These are phyloP conservation scores for Alfaro cultratus DNA, from an alignment of 2,797 vertebrate species.

Conservation along the genomic window DNA sequence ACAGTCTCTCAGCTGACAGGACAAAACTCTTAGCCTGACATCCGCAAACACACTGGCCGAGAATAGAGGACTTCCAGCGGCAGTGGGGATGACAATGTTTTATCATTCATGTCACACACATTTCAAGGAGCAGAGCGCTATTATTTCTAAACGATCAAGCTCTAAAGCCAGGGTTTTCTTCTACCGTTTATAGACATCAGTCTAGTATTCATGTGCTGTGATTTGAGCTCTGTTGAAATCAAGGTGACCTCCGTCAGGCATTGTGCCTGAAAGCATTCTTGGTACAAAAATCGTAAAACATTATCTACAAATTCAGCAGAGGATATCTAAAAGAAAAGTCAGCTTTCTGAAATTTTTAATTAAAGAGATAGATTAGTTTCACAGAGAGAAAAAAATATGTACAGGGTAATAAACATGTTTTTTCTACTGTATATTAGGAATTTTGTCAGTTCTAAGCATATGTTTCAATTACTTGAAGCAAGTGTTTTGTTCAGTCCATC, in stretches of 20 bases:
- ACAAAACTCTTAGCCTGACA: conserved; percentile 12
- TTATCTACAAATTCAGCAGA: background rate
- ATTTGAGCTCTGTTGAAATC: conserved; percentile 8
- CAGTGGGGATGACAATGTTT: background rate
- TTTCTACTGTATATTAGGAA: too few species aligned
- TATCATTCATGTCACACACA: background rate
- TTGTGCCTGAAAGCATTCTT: background rate
- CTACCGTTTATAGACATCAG: background rate
- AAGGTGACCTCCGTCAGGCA: background rate
- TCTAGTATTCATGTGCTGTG: background rate
- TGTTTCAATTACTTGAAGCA: too few species aligned
- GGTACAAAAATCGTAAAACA: background rate
- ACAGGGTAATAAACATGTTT: too few species aligned
- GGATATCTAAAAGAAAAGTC: background rate
- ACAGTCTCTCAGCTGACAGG: conserved; percentile 21
- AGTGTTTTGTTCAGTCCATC: too few species aligned
- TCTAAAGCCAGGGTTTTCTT: background rate
- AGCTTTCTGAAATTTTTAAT: too few species aligned
- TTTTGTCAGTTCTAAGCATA: too few species aligned
- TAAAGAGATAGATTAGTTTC: background rate
- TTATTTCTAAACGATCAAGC: background rate
- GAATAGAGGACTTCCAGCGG: background rate
- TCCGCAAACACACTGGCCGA: background rate
- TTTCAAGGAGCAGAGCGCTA: background rate
- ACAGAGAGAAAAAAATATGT: background rate